Base-by-base conservation (phyloP, 2,797 vertebrate genomes). In the Anisognathus igniventris region DNA sequence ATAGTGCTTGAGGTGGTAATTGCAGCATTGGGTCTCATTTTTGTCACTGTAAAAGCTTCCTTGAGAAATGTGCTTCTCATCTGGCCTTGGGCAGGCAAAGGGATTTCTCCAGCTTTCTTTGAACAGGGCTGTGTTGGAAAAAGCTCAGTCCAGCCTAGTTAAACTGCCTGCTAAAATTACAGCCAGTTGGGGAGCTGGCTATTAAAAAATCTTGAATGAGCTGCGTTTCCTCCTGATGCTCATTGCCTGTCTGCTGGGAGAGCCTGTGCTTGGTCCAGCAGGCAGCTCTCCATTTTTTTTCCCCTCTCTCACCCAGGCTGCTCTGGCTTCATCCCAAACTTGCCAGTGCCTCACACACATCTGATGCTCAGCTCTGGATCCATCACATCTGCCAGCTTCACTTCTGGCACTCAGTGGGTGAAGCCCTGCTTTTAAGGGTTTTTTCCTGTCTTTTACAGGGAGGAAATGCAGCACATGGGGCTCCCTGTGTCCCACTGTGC, bases 151-250 rank as follows among this genome's bases (percentile, higher is more conserved):
- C 74, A 85, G 60, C 56, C 37, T 70, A 87, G 60, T 70, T 91
- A 85, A 92, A 82, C 77, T 93, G 91, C 81, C 86, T 94, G 80
- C 77, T 95, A 90, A 86, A 94, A 95, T 94, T 92, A 94, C 83
- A 90, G 83, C n/a, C 56, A 67, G 48, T 82, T 91, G 90, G 84
- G 86, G 81, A 93, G 47, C 60, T 30, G 60, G 24, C 71, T 92
- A 77, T 91, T 92, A 89, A 89, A 91, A 92, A 60, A 15, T 67
- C 31, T 79, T 11, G 6, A 94, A 84, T 0, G 10, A 79, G 40
- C 44, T 79, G 33, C 0, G 0, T 82, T 94, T 94, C 37, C 78
- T 94, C 31, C 40, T 79, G 70, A 48, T 92, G 62, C 40, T 92
- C 67, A 10, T n/a, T 93, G 44, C 23, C 74, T 73, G 50, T 62